Percentiles rank a stretch among this genome's conserved stretches.
Evolutionary conservation across 2,113 vertebrate genomes (phyloP).

Genomic region (Chloroceryle aenea): DNA sequence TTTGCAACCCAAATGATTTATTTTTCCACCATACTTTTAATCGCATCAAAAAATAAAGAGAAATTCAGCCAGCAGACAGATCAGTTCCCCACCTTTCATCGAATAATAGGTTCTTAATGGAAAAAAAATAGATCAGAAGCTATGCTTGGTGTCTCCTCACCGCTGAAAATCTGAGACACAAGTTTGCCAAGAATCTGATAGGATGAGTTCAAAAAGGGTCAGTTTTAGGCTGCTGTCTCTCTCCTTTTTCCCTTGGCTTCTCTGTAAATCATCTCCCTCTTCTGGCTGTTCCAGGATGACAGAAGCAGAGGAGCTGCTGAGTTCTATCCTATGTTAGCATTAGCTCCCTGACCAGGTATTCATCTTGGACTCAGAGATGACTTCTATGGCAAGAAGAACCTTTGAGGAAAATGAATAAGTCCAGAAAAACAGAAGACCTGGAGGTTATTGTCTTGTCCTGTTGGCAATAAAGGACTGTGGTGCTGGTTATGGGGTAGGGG

Average conservation of each 20-base stretch:
- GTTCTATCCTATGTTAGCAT: neutral
- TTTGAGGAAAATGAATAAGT: neutral
- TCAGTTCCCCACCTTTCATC: neutral
- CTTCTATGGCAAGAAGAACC: neutral
- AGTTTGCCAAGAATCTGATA: neutral
- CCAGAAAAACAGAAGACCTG: neutral
- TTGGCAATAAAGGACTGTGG: neutral
- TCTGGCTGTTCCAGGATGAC: neutral
- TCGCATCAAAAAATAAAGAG: neutral
- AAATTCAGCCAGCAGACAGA: neutral
- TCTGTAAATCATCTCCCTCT: neutral
- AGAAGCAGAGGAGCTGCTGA: neutral
- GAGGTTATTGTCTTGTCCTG: neutral
- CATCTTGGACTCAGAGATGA: neutral
- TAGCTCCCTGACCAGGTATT: neutral
- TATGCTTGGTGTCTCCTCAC: neutral
- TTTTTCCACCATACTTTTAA: neutral
- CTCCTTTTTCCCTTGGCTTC: neutral
- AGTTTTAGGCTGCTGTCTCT: neutral
- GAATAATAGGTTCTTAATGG: neutral
- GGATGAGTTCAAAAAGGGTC: neutral
- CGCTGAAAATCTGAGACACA: neutral
- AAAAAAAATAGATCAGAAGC: neutral
- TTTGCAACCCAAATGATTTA: neutral
- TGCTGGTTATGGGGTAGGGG: neutral